These are phyloP conservation scores for Mnemiopsis leidyi DNA, from an alignment of 37 sponge, comb jelly and placozoan species.

Conservation along the genomic window DNA sequence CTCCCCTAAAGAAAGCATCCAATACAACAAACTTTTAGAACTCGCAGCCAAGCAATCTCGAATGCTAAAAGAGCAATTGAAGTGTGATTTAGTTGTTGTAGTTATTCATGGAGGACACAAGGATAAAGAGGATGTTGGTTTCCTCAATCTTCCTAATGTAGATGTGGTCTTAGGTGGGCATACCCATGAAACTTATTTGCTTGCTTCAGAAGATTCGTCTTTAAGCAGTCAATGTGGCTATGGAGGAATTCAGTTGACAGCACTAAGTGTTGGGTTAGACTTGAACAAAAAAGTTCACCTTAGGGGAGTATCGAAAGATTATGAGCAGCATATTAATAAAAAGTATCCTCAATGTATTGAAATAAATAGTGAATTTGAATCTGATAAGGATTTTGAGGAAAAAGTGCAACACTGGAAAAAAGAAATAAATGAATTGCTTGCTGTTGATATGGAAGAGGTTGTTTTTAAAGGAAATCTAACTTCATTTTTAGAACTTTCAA, in stretches of 20 bases:
- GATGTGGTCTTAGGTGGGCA: constrained; percentile 52
- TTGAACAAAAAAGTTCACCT: neutral
- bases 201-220: neutral
- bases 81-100: constrained; percentile 42
- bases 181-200: constrained; percentile 48
- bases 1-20: neutral
- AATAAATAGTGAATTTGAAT: neutral
- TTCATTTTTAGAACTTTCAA: neutral
- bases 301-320: neutral
- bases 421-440: neutral
- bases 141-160: neutral
- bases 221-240: constrained; percentile 23
- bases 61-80: neutral
- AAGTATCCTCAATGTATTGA: constrained; percentile 33
- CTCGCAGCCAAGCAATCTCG: constrained; percentile 2
- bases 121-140: constrained; percentile 22
- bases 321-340: neutral
- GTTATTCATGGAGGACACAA: constrained; percentile 54
- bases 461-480: constrained; percentile 21
- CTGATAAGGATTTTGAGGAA: neutral
- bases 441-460: neutral
- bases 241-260: neutral
- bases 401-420: neutral
- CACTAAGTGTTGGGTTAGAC: neutral
- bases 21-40: neutral